Evolutionary conservation across 2,888 invertebrate species (phyloP), one percentile per base, ranked within the genome.

Genomic region (Hipparchia semele): DNA sequence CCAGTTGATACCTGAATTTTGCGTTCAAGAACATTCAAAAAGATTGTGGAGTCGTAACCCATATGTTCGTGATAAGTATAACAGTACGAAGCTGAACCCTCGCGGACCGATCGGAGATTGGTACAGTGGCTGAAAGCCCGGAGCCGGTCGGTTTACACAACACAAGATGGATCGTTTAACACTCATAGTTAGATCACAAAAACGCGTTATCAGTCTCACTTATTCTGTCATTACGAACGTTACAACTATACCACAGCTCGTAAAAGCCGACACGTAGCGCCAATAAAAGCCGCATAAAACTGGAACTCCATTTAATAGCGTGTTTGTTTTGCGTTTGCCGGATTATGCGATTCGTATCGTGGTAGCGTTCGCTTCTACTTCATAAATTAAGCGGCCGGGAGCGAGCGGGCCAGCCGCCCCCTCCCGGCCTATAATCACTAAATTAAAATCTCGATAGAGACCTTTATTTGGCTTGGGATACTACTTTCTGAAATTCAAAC

Each of bases 161-260:
- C 72, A 73, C 71, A 71, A 74, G 77, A 76, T 77, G 77, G 73
- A 77, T 76, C 74, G 64, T 67, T 71, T 75, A 73, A 70, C 72
- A 69, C 61, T 75, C 73, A 74, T 69, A 74, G 53, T 69, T 72
- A 84, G 86, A 89, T 90, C 90, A 90, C 90, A 87, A 87, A 86
- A 87, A 87, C 87, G 90, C 91, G 89, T 88, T 89, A 87, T 93
- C 92, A 94, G 93, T 94, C 93, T 94, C 93, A 94, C 92, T 92
- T 91, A 88, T 89, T 91, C 90, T 92, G 92, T 94, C 93, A 92
- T 91, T 88, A 90, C 87, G 85, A 88, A 90, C 85, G 87, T 87
- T 89, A 90, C 86, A 87, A 90, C 87, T 88, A 88, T 83, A 89
- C 86, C 86, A 87, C 89, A 88, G 89, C 86, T 86, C 83, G 86